Evolutionary conservation across 2,888 invertebrate genomes (phyloP), one percentile per base, ranked within the genome.

Genomic region (Melipona beecheii): DNA sequence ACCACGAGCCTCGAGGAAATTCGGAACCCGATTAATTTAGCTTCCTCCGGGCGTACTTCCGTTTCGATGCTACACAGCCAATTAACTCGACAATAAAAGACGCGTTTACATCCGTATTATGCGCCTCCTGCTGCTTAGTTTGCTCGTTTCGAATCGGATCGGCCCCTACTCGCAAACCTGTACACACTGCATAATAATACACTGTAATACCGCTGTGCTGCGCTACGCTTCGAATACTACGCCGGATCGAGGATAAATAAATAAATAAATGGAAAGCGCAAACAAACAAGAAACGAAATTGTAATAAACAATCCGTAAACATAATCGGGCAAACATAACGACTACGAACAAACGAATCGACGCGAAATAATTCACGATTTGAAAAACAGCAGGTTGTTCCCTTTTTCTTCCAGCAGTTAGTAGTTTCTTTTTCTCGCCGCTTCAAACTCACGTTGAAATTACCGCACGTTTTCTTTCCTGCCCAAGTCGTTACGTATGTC

Each of bases 51-150:
- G 56, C 56, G 56, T 58, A n/a, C 52, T 72, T 73, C 24, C 62
- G 72, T 68, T 72, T 66, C 49, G 11, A 52, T 21, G 31, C 24
- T 27, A 24, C n/a, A 21, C 58, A n/a, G 62, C 62, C 79, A 80
- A 80, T 83, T 83, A 75, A 68, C 74, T 43, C 64, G 73, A 54
- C 77, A 72, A 62, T 81, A 81, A 81, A 81, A 60, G 72, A 81
- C 72, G 62, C 68, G 49, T 77, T 71, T 52, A 50, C 73, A 62
- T 49, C 5, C 60, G 62, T 24, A 19, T 74, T 64, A 24, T 13
- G 52, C 64, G 50, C 49, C 50, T 56, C 17, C 50, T 50, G 21
- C 27, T 27, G 66, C 11, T 68, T 66, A 17, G n/a, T n/a, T n/a
- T 6, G 27, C 58, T 70, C 43, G 50, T 62, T 31, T 31, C n/a